phyloP scores from a whole-genome alignment of 2,113 vertebrate species.

The Phoenicopterus ruber region DNA sequence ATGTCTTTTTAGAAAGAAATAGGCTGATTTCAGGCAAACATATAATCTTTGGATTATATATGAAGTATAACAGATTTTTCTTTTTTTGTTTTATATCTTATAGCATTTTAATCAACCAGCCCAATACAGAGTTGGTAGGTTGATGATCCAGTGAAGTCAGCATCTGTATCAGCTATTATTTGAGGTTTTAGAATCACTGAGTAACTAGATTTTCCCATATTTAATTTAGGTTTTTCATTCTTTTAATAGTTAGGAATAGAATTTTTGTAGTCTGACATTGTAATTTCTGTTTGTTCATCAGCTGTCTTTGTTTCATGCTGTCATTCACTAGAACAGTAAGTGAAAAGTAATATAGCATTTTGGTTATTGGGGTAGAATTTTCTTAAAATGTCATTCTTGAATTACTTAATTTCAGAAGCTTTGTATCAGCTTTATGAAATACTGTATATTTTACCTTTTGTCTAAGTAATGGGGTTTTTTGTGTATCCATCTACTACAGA shows the following conservation, averaged over 20 bases:
- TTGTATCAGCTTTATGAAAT: background rate
- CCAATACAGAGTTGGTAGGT: background rate
- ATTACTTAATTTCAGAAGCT: background rate
- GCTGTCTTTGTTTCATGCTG: background rate
- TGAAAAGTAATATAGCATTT: background rate
- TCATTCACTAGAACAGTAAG: background rate
- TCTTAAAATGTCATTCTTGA: background rate
- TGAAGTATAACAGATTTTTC: background rate
- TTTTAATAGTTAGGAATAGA: background rate
- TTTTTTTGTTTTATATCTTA: background rate
- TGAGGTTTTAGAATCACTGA: background rate
- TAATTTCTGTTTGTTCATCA: background rate
- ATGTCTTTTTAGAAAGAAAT: background rate
- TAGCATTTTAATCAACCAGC: background rate
- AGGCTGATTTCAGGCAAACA: background rate
- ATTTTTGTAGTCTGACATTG: background rate
- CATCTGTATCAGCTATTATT: background rate
- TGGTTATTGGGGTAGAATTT: background rate
- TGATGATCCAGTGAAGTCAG: background rate
- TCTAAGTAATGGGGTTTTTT: background rate
- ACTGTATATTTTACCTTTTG: background rate
- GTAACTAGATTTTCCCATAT: background rate
- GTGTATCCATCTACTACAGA: background rate
- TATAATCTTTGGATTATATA: background rate
- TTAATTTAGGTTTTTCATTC: background rate